A percentile compares a stretch with the other conserved stretches of the same genome.
Evolutionary conservation across 1,140 invertebrate genomes (phyloP).

Genomic region (Rhynchophorus ferrugineus): DNA sequence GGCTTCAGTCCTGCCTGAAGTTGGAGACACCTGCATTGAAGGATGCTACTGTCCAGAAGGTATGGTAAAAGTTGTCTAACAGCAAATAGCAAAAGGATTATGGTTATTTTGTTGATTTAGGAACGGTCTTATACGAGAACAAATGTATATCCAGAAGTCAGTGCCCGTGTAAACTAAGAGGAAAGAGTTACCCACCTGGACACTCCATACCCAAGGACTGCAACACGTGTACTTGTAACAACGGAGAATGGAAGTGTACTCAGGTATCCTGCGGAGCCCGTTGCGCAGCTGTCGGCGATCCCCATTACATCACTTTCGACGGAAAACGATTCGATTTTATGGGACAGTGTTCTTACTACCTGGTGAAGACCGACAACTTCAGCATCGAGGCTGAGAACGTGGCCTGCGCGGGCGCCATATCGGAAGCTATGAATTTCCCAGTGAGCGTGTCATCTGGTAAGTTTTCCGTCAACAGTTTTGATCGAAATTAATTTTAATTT

Average conservation of each 20-base stretch:
- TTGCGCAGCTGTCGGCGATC: constrained; percentile 77
- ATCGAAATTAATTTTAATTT: too few species aligned
- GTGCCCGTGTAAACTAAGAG: constrained; percentile 73
- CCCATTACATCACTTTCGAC: constrained; percentile 87
- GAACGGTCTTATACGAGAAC: constrained; percentile 61
- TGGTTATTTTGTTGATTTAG: too few species aligned
- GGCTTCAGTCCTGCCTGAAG: constrained; percentile 33
- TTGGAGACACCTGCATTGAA: constrained; percentile 59
- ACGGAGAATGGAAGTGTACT: constrained; percentile 74
- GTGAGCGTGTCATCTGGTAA: constrained; percentile 37
- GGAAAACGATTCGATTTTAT: constrained; percentile 76
- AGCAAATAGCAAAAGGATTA: too few species aligned
- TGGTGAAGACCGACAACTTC: constrained; percentile 60
- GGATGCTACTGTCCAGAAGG: constrained; percentile 78
- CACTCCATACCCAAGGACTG: constrained; percentile 68
- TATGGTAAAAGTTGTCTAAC: neutral
- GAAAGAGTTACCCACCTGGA: constrained; percentile 67
- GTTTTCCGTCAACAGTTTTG: constrained; percentile 1
- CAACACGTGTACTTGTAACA: constrained; percentile 69
- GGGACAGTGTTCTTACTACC: constrained; percentile 79
- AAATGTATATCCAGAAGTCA: constrained; percentile 61
- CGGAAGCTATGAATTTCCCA: constrained; percentile 61
- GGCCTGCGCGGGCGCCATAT: constrained; percentile 68
- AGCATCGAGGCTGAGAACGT: constrained; percentile 76
- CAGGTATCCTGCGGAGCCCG: constrained; percentile 61